Evolutionary conservation across 2,113 vertebrate species (phyloP).

Genomic region (Paramormyrops kingsleyae): DNA sequence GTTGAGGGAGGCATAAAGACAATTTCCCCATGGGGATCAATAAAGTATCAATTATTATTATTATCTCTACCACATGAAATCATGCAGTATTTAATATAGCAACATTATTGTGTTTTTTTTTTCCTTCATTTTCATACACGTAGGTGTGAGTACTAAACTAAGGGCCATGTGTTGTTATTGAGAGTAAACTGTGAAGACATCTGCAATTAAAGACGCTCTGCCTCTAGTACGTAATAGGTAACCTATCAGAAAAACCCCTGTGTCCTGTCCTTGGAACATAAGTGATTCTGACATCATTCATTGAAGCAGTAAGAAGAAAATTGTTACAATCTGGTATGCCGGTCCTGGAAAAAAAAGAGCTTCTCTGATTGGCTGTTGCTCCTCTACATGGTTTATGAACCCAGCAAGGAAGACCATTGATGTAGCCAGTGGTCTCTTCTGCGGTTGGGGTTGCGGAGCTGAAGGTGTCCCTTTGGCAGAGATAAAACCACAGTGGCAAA

Average conservation of each 20-base stretch:
- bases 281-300: constrained; percentile 4
- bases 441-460: background rate
- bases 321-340: background rate
- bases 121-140: background rate
- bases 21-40: no score
- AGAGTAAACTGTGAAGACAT: background rate
- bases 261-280: background rate
- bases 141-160: background rate
- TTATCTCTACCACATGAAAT: background rate
- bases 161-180: background rate
- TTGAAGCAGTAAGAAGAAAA: background rate
- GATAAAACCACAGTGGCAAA: background rate
- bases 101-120: background rate
- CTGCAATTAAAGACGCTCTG: background rate
- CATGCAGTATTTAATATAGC: background rate
- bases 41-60: no score
- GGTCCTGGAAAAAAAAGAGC: background rate
- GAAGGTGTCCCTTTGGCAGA: background rate
- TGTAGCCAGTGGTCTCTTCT: background rate
- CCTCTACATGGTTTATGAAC: background rate
- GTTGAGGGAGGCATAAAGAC: no score
- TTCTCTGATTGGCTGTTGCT: background rate
- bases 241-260: background rate
- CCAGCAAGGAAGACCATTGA: background rate
- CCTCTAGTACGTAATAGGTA: background rate